These are phyloP conservation scores for Galagoides demidoff DNA, from an alignment of 2,797 vertebrate genomes.

Conservation along the genomic window DNA sequence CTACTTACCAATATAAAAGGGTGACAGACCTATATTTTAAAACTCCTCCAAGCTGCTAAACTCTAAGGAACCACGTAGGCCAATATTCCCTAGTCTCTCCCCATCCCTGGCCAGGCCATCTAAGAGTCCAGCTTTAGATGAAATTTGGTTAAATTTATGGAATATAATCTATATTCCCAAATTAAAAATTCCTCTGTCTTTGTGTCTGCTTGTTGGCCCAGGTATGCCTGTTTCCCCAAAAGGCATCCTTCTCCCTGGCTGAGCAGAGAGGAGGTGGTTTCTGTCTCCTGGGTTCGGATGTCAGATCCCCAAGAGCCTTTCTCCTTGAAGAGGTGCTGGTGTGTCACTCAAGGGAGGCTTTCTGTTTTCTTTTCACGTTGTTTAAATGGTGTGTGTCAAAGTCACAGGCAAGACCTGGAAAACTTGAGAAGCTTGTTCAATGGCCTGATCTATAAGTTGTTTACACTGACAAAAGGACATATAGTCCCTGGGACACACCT, in stretches of 20 bases:
- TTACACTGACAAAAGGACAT: background rate
- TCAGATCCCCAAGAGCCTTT: background rate
- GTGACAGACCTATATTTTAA: background rate
- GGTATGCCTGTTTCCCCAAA: background rate
- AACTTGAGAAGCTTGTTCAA: background rate
- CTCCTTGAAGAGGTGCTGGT: background rate
- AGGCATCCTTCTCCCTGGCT: background rate
- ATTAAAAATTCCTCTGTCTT: background rate
- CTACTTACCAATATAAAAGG: background rate
- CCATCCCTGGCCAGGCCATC: background rate
- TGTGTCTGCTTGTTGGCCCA: background rate
- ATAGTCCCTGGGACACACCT: background rate
- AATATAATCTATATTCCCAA: background rate
- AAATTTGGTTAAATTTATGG: background rate
- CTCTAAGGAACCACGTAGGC: background rate
- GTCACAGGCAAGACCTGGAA: background rate
- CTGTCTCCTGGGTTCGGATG: background rate
- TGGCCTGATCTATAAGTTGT: background rate
- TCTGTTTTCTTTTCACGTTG: conserved; percentile 7
- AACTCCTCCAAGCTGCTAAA: background rate
- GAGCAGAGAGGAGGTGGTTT: background rate
- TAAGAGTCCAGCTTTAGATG: background rate
- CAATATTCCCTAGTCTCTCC: background rate
- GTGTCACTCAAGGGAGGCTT: background rate
- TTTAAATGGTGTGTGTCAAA: background rate